phyloP scores from a whole-genome alignment of 2,797 vertebrate genomes.

The Prunella strophiata region DNA sequence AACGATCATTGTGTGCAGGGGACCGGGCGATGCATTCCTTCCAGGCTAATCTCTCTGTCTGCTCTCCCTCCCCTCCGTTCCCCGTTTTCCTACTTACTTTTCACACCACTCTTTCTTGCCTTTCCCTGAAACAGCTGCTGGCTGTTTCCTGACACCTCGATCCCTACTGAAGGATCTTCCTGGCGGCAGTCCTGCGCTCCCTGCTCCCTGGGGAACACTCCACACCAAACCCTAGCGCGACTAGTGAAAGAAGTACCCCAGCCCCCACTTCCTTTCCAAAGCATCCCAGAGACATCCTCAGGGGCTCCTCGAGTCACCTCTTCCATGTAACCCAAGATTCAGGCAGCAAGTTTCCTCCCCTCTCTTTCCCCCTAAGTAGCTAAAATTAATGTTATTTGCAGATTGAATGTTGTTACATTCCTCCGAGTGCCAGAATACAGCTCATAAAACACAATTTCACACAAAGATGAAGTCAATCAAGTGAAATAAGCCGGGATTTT shows the following conservation, averaged over 20 bases:
- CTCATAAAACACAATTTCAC: conserved; percentile 78
- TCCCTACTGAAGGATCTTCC: conserved; percentile 42
- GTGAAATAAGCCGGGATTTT: conserved; percentile 74
- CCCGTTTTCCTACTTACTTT: conserved; percentile 43
- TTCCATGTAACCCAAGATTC: conserved; percentile 59
- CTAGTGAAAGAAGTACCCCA: conserved; percentile 31
- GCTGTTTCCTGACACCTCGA: conserved; percentile 37
- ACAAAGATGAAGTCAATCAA: conserved; percentile 79
- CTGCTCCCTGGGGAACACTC: background rate
- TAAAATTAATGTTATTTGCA: conserved; percentile 76
- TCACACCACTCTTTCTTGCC: background rate
- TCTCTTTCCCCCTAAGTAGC: conserved; percentile 59
- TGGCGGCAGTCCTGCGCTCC: conserved; percentile 23
- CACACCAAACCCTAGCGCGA: background rate
- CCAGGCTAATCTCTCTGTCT: background rate
- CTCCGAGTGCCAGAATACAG: conserved; percentile 73
- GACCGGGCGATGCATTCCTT: background rate
- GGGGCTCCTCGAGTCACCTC: conserved; percentile 54
- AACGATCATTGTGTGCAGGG: background rate
- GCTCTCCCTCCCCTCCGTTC: background rate
- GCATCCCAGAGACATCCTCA: conserved; percentile 35
- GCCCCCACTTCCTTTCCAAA: conserved; percentile 55
- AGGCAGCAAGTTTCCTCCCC: conserved; percentile 14
- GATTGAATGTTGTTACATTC: conserved; percentile 66
- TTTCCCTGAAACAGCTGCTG: conserved; percentile 32